Conservation (phyloP, 1,140 invertebrate genomes). For the Ctenoplectra terminalis region DNA sequence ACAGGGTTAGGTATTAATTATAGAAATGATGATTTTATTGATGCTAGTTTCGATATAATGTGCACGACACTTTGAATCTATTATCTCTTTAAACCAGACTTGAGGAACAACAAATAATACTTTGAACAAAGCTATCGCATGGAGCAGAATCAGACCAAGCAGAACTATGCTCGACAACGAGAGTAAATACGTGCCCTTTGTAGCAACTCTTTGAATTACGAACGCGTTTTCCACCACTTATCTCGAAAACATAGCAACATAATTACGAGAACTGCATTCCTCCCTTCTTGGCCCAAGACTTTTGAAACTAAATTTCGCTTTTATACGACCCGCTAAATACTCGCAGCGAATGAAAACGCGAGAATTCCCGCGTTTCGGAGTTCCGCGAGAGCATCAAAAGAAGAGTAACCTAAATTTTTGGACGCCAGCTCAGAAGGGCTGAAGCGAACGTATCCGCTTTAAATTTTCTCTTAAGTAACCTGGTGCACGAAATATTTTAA, state of each 20-base stretch:
- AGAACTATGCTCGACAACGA: background rate
- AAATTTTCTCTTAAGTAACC: constrained; percentile 8
- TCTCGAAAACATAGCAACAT: constrained; percentile 15
- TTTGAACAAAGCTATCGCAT: background rate
- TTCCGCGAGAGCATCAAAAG: background rate
- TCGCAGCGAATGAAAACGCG: constrained; percentile 28
- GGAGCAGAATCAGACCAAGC: background rate
- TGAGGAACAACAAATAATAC: background rate
- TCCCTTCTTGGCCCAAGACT: constrained; percentile 19
- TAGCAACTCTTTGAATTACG: constrained; percentile 13
- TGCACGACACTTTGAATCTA: background rate
- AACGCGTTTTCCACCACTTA: constrained; percentile 25
- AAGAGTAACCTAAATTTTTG: constrained; percentile 22
- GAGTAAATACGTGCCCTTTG: background rate
- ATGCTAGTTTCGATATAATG: too few species aligned
- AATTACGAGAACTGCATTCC: constrained; percentile 29
- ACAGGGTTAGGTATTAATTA: too few species aligned
- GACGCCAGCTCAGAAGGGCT: background rate
- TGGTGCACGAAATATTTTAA: constrained; percentile 15
- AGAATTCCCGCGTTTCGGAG: background rate
- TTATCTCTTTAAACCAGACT: background rate
- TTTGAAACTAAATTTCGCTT: constrained; percentile 33
- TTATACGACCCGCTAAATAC: constrained; percentile 31
- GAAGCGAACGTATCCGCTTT: background rate
- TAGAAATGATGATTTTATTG: too few species aligned